These are phyloP conservation scores for Centropyge bicolor DNA, from an alignment of 2,797 vertebrate species.

Conservation along the genomic window DNA sequence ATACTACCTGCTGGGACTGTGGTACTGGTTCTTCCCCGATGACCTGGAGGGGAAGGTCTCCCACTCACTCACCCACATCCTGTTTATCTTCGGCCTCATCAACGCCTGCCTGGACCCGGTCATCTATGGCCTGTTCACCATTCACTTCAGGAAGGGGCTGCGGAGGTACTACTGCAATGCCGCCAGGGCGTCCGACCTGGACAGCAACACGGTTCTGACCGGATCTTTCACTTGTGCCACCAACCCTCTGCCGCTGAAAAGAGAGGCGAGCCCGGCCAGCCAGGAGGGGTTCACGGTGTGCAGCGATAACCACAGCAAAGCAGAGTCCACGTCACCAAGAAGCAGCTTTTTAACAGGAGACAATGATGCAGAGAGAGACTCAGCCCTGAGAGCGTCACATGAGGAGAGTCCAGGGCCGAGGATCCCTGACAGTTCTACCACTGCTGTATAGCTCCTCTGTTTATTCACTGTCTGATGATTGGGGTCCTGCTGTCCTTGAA, in stretches of 20 bases:
- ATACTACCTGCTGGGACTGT: slow-evolving; percentile 95
- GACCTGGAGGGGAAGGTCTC: slow-evolving; percentile 89
- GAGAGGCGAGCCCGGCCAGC: slow-evolving; percentile 43
- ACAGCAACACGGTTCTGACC: slow-evolving; percentile 76
- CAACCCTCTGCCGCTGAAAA: slow-evolving; percentile 72
- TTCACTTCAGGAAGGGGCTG: slow-evolving; percentile 81
- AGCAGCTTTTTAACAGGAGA: slow-evolving; percentile 50
- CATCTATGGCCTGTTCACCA: slow-evolving; percentile 91
- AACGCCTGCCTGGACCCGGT: slow-evolving; percentile 95
- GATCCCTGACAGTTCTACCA: neutral
- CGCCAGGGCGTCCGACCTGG: slow-evolving; percentile 52
- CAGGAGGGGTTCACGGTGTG: slow-evolving; percentile 58
- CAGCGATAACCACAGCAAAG: slow-evolving; percentile 32
- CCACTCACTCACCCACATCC: slow-evolving; percentile 89
- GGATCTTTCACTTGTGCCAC: slow-evolving; percentile 75
- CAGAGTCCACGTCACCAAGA: slow-evolving; percentile 29
- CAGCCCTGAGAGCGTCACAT: slow-evolving; percentile 53
- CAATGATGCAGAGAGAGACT: slow-evolving; percentile 20
- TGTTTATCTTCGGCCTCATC: slow-evolving; percentile 95
- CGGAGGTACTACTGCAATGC: slow-evolving; percentile 65
- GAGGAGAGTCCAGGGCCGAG: slow-evolving; percentile 1
- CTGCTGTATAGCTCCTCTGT: neutral
- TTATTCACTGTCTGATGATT: slow-evolving; percentile 28
- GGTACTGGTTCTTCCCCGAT: slow-evolving; percentile 96
- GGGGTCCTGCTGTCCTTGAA: neutral